Evolutionary conservation across 2,113 vertebrate genomes (phyloP), one percentile per base, ranked within the genome.

Genomic region (Dicentrarchus labrax): DNA sequence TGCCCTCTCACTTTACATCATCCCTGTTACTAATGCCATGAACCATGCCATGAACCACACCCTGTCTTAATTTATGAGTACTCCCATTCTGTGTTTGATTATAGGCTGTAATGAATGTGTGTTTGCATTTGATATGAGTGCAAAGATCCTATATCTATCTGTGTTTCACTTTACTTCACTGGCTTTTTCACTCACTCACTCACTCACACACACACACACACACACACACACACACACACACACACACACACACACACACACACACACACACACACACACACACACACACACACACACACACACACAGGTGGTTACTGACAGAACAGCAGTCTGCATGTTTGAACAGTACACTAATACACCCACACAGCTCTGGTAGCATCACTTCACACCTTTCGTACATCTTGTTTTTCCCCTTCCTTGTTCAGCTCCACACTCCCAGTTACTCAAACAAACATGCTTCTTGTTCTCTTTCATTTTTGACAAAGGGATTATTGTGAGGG

Each of bases 301-400:
- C 54, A 56, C 50, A 43, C 66, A 21, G 22, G 5, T 30, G 22
- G 30, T 68, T 64, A 54, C n/a, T 50, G 5, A 50, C 59, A 41
- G 48, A 61, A 5, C 48, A 84, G 38, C 62, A 79, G 82, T 30
- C 83, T 80, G 85, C 68, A 80, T 54, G 89, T 88, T 62, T 79
- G n/a, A 87, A 80, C 78, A 87, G 22, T 57, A 65, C 80, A 67
- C 61, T 48, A 50, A 78, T 45, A 39, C 24, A 62, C 72, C 59
- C 66, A 65, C 64, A 17, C 77, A 61, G 24, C 70, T 62, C 43
- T 54, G 21, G 22, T 24, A 13, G 45, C 1, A 36, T 68, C 36
- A 64, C 72, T 30, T 81, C 45, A 82, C 81, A 91, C 80, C 76
- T 86, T 78, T 78, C 67, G 21, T 41, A 72, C 78, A 86, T 86